Evolutionary conservation across 2,888 invertebrate genomes (phyloP), one percentile per base, ranked within the genome.

Genomic region (Amiota minor): DNA sequence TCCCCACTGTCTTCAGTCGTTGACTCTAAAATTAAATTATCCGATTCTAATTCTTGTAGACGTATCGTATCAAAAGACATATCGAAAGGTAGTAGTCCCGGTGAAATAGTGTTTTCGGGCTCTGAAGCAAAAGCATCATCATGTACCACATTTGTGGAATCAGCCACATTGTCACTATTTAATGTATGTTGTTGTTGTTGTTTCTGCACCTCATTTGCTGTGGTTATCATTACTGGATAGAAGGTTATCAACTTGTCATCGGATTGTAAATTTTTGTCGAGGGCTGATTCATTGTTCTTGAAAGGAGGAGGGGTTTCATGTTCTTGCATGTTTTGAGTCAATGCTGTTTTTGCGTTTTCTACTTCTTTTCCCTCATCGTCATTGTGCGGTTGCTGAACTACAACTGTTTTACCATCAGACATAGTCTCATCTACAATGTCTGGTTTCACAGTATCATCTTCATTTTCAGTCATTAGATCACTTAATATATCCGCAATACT

Each of bases 61-160:
- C 80, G 76, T 46, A 81, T 75, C 6, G 77, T 76, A 6, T 79
- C 81, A 45, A 84, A 85, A 20, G 78, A 76, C 49, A 87, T 72
- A 74, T 89, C 88, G 67, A 88, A 88, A 8, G 88, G 88, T 45
- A 88, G 45, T n/a, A 88, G 86, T 14, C 88, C 86, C 0, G 88
- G 88, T 0, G 87, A 82, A 0, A 85, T 55, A 0, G 86, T 88
- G 59, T 69, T 77, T 23, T 82, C 81, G 0, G 77, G 71, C 18
- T 80, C 80, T 0, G 74, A 18, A 11, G 16, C 59, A 20, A 9
- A n/a, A 11, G 79, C 75, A 0, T 62, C 73, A 12, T 53, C 70
- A 1, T 70, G 53, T 16, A 71, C 71, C 46, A 74, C 72, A n/a
- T 49, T 55, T 10, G 18, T 65, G 23, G n/a, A 59, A 47, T 67